Conservation (phyloP, 2,113 vertebrate genomes). For the Spea multiplicata region DNA sequence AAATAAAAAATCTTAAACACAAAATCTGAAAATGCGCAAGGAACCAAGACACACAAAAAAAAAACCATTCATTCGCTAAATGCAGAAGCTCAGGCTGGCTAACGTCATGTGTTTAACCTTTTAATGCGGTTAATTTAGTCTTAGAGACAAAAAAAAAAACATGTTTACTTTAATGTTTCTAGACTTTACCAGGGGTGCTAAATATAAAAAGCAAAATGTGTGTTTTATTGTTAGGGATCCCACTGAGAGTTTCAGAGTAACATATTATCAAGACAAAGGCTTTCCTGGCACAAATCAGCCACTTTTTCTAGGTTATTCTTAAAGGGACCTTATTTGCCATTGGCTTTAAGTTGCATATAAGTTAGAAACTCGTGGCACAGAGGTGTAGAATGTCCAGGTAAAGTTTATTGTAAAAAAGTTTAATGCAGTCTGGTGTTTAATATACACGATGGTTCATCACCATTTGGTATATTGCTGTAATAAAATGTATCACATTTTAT, state of each 20-base stretch:
- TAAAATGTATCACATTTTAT: no score
- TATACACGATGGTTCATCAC: no score
- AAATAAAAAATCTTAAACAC: slow-evolving; percentile 57
- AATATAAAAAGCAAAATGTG: slow-evolving; percentile 71
- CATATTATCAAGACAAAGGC: slow-evolving; percentile 46
- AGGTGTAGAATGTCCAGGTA: no score
- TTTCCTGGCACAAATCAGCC: slow-evolving; percentile 10
- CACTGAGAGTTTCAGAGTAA: slow-evolving; percentile 52
- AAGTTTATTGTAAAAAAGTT: no score
- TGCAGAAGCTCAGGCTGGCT: slow-evolving; percentile 45
- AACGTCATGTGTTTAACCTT: slow-evolving; percentile 61
- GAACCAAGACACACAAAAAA: slow-evolving; percentile 15
- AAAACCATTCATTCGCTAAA: slow-evolving; percentile 51
- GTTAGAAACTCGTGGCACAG: neutral
- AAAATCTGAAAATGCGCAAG: slow-evolving; percentile 43
- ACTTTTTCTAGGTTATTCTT: neutral
- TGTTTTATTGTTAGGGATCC: slow-evolving; percentile 59
- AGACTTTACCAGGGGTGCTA: slow-evolving; percentile 62
- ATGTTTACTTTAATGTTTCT: slow-evolving; percentile 71
- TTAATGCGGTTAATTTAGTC: slow-evolving; percentile 61
- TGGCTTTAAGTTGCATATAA: neutral
- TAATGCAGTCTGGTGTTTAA: no score
- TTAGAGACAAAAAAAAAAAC: slow-evolving; percentile 59
- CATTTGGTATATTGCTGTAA: no score
- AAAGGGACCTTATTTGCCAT: neutral